Evolutionary conservation across 2,113 vertebrate genomes (phyloP).

Genomic region (Cinclus mexicanus): DNA sequence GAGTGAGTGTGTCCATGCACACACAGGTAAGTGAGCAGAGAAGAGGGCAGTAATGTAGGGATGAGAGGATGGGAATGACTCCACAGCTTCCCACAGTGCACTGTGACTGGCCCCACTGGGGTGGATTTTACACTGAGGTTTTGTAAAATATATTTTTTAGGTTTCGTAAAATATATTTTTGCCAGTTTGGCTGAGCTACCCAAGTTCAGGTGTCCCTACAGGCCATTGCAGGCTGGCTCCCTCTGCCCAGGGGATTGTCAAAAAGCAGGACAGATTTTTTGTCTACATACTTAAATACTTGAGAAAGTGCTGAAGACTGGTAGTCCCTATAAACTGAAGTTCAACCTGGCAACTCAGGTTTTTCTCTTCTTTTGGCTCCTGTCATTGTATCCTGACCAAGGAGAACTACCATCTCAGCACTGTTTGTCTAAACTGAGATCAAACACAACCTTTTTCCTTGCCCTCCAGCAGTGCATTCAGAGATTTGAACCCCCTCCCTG

Average conservation of each 20-base stretch:
- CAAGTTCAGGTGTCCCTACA: neutral
- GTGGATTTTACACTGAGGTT: neutral
- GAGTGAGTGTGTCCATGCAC: accelerated
- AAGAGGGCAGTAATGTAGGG: neutral
- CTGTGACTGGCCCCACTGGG: neutral
- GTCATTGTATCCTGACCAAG: neutral
- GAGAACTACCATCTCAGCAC: neutral
- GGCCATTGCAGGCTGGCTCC: neutral
- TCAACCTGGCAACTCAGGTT: neutral
- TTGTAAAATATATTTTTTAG: neutral
- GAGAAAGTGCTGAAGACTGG: neutral
- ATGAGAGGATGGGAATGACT: neutral
- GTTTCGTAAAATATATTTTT: neutral
- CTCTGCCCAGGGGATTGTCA: neutral
- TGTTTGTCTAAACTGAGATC: neutral
- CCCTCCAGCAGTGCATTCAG: neutral
- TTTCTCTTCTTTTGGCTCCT: neutral
- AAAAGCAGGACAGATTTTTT: neutral
- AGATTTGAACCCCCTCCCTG: accelerated
- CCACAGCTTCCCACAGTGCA: neutral
- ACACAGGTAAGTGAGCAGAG: neutral
- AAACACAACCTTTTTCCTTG: neutral
- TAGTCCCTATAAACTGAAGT: neutral
- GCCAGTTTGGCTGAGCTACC: neutral
- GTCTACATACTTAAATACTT: neutral